phyloP scores from a whole-genome alignment of 37 sponge, comb jelly and placozoan species.

The Diacarnus erythraeanus region DNA sequence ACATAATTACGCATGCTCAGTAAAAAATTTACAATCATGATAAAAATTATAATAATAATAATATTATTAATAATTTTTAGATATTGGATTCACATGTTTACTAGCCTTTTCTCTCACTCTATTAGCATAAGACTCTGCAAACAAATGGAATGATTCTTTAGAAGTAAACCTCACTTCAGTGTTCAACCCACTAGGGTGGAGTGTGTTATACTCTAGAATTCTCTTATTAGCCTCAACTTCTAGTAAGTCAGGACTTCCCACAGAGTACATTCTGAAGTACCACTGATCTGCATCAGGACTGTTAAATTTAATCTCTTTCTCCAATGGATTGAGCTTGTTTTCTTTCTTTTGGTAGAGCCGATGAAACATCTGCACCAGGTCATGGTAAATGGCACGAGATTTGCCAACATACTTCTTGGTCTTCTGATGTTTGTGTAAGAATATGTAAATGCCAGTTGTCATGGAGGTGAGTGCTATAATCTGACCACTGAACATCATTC shows the following conservation, averaged over 20 bases:
- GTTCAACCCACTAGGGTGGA: slow-evolving; percentile 52
- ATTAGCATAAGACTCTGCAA: slow-evolving; percentile 38
- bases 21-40: too few species aligned
- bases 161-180: slow-evolving; percentile 16
- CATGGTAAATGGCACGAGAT: slow-evolving; percentile 17
- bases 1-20: too few species aligned
- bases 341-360: slow-evolving; percentile 43
- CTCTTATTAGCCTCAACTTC: background rate
- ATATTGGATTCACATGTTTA: background rate
- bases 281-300: slow-evolving; percentile 23
- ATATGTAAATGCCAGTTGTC: slow-evolving; percentile 38
- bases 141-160: slow-evolving; percentile 23
- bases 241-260: background rate
- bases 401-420: slow-evolving; percentile 28
- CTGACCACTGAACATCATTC: slow-evolving; percentile 5
- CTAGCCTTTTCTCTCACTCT: background rate
- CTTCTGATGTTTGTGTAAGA: slow-evolving; percentile 27
- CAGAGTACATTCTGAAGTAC: background rate
- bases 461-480: slow-evolving; percentile 2
- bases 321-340: slow-evolving; percentile 26
- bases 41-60: too few species aligned
- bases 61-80: too few species aligned
- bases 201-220: slow-evolving; percentile 5
- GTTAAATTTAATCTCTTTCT: slow-evolving; percentile 33
- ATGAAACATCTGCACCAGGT: slow-evolving; percentile 45